These are phyloP conservation scores for Sciaenops ocellatus DNA, from an alignment of 2,797 vertebrate genomes.

Conservation along the genomic window DNA sequence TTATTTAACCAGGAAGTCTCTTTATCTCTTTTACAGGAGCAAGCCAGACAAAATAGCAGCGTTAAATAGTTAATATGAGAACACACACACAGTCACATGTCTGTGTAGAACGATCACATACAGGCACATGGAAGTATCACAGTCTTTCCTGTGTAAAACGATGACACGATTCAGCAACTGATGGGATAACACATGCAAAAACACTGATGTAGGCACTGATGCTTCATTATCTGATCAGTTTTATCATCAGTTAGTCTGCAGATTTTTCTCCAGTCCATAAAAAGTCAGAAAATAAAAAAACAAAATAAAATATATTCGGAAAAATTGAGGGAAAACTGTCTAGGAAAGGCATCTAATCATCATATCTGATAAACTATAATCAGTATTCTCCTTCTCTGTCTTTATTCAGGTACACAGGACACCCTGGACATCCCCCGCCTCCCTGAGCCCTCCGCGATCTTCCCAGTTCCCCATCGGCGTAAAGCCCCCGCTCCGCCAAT, in stretches of 20 bases:
- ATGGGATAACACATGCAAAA: too few relatives aligned
- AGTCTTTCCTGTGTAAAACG: too few relatives aligned
- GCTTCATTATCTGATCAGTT: too few relatives aligned
- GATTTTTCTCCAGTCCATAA: too few relatives aligned
- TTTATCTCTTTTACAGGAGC: not conserved
- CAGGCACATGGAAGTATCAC: not conserved
- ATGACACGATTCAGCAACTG: too few relatives aligned
- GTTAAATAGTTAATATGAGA: not conserved
- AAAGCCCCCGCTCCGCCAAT: slow-evolving; percentile 79
- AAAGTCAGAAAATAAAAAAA: too few relatives aligned
- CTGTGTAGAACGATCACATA: not conserved
- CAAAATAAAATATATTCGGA: too few relatives aligned
- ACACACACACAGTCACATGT: not conserved
- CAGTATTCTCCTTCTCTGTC: not conserved
- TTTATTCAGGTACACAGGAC: slow-evolving; percentile 81
- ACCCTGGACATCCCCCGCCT: slow-evolving; percentile 86
- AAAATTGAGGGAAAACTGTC: too few relatives aligned
- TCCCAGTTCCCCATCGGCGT: slow-evolving; percentile 81
- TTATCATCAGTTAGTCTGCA: too few relatives aligned
- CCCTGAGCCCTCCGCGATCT: slow-evolving; percentile 84
- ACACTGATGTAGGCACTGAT: too few relatives aligned
- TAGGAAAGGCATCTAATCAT: too few relatives aligned
- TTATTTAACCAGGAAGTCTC: not conserved
- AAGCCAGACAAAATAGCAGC: not conserved
- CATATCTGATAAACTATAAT: too few relatives aligned